A percentile compares a stretch with the other conserved stretches of the same genome.
Evolutionary conservation across 2,797 vertebrate species (phyloP).

Genomic region (Lithobates pipiens): DNA sequence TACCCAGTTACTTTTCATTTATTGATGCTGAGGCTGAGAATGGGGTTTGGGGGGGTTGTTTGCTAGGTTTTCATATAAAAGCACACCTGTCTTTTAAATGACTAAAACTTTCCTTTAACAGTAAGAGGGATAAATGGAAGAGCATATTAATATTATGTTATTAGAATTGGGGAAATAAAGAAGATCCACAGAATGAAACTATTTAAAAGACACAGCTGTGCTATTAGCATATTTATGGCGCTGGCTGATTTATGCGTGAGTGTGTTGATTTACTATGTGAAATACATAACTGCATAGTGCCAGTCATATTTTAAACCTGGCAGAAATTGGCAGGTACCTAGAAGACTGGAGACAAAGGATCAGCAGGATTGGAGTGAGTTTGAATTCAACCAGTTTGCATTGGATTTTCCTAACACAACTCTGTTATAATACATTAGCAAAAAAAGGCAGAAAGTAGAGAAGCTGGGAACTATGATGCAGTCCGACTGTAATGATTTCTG

Average conservation of each 20-base stretch:
- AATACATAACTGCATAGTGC: conserved; percentile 8
- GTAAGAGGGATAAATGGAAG: background rate
- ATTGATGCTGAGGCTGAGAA: background rate
- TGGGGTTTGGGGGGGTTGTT: background rate
- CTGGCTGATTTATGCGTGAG: background rate
- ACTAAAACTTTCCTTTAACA: background rate
- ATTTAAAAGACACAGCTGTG: conserved; percentile 14
- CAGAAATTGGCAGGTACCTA: conserved; percentile 3
- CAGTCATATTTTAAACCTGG: background rate
- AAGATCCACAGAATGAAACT: background rate
- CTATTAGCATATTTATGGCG: conserved; percentile 30
- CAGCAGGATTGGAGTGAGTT: conserved; percentile 3
- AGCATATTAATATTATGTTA: background rate
- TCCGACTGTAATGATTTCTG: background rate
- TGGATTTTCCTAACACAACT: background rate
- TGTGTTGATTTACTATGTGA: conserved; percentile 8
- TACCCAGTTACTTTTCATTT: no score
- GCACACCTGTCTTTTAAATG: background rate
- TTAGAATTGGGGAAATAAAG: background rate
- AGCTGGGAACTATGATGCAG: background rate
- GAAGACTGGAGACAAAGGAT: background rate
- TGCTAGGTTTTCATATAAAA: background rate
- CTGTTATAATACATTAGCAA: background rate
- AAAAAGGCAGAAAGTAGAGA: background rate
- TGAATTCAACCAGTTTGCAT: background rate